A percentile compares a stretch with the other conserved stretches of the same genome.
These are phyloP conservation scores for Strigamia maritima DNA, from an alignment of 2,888 invertebrate genomes.

Conservation along the genomic window DNA sequence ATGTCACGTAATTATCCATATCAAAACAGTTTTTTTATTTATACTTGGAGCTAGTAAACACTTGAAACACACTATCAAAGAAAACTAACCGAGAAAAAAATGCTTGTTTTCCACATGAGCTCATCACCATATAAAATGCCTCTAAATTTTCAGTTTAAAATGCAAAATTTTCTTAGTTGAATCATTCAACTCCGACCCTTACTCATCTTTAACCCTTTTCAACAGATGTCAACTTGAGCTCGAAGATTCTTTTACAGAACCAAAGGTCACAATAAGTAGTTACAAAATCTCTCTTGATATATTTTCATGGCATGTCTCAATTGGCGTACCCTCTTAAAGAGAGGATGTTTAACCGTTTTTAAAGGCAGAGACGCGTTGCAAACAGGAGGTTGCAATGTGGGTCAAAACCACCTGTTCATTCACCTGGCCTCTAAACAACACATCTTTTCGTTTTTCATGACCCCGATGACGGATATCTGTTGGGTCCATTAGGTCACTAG, in stretches of 20 bases:
- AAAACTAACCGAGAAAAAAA: background rate
- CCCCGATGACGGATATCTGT: conserved; percentile 5
- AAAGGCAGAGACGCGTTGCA: conserved; percentile 32
- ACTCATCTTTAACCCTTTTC: conserved; percentile 22
- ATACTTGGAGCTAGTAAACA: background rate
- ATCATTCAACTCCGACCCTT: conserved; percentile 10
- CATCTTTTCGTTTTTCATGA: conserved; percentile 32
- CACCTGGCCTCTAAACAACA: conserved; percentile 28
- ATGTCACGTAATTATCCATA: conserved; percentile 1
- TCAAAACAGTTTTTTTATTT: background rate
- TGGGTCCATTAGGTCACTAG: conserved; percentile 20
- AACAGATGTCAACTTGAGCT: background rate
- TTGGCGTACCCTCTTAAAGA: background rate
- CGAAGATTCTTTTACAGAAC: conserved; percentile 3
- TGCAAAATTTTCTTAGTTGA: background rate
- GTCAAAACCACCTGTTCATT: conserved; percentile 34
- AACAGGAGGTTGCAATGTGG: conserved; percentile 25
- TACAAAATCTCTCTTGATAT: conserved; percentile 6
- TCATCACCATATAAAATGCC: background rate
- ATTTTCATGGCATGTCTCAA: background rate
- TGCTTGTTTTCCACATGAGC: background rate
- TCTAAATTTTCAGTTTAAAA: background rate
- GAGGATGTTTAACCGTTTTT: conserved; percentile 32
- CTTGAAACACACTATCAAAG: conserved; percentile 1
- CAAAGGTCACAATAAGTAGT: conserved; percentile 11